A percentile compares a stretch with the other conserved stretches of the same genome.
These are phyloP conservation scores for Sinelater perroti DNA, from an alignment of 2,888 invertebrate genomes.

Conservation along the genomic window DNA sequence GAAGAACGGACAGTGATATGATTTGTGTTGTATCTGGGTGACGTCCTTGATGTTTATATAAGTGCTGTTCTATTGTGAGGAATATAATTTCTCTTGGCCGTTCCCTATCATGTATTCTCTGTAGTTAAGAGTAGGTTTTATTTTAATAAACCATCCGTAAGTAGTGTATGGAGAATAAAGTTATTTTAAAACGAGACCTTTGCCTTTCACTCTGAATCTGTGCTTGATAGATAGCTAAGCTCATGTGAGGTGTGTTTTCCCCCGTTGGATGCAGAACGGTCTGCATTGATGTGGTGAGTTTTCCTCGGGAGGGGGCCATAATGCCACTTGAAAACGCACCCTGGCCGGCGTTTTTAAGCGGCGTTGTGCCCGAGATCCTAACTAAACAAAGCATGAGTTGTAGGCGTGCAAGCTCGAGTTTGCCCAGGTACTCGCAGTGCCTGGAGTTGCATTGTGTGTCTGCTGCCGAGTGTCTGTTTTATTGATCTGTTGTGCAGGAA, in stretches of 20 bases:
- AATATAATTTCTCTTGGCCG: constrained; percentile 28
- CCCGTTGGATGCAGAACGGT: too few species aligned
- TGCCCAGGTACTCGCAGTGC: constrained; percentile 1
- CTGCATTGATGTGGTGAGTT: too few species aligned
- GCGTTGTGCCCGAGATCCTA: too few species aligned
- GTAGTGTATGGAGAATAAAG: constrained; percentile 31
- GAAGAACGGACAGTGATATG: constrained; percentile 14
- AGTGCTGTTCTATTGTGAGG: constrained; percentile 19
- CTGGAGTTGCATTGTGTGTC: constrained; percentile 25
- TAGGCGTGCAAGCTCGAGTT: constrained; percentile 22
- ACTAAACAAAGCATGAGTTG: constrained; percentile 15
- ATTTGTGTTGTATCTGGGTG: constrained; percentile 14
- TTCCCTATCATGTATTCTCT: constrained; percentile 23
- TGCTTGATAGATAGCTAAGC: too few species aligned
- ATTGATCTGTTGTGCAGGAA: constrained; percentile 35
- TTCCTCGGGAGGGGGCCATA: too few species aligned
- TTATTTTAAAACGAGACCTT: constrained; percentile 15
- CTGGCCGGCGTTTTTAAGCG: too few species aligned
- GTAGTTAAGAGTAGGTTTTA: constrained; percentile 32
- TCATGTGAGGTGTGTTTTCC: too few species aligned
- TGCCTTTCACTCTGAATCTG: not conserved
- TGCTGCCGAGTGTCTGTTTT: constrained; percentile 31
- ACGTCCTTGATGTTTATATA: constrained; percentile 11
- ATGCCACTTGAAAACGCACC: too few species aligned
- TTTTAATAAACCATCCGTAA: constrained; percentile 30